Percentiles rank a stretch among this genome's conserved stretches.
These are phyloP conservation scores for Ophion ventricosus DNA, from an alignment of 2,888 invertebrate species.

Conservation along the genomic window DNA sequence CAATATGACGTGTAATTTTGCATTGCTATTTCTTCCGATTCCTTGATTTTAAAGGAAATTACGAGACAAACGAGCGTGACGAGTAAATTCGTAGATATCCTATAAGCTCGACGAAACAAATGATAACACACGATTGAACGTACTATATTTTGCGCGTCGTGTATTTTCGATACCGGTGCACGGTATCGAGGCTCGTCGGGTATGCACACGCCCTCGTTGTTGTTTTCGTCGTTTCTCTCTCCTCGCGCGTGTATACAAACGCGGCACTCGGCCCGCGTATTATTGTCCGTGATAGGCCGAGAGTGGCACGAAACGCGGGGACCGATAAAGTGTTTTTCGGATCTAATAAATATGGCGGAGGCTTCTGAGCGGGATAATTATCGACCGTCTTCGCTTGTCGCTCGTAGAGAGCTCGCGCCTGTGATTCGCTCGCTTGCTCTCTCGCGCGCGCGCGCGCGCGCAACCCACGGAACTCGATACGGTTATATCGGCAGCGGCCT, in stretches of 20 bases:
- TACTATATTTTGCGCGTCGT: background rate
- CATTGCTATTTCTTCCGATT: background rate
- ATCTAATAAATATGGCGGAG: conserved; percentile 23
- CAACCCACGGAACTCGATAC: conserved; percentile 28
- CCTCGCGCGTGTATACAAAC: background rate
- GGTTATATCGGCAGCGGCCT: conserved; percentile 54
- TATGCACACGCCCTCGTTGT: background rate
- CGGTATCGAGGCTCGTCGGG: conserved; percentile 37
- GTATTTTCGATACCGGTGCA: conserved; percentile 29
- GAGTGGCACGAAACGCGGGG: too few species aligned
- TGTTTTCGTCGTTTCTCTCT: background rate
- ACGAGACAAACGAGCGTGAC: background rate
- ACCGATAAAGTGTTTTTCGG: conserved; percentile 1
- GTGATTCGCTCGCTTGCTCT: too few species aligned
- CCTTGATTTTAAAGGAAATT: background rate
- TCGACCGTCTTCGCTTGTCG: conserved; percentile 45
- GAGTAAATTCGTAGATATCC: background rate
- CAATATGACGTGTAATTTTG: too few species aligned
- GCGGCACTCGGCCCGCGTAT: background rate
- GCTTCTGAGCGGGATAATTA: conserved; percentile 42
- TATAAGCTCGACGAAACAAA: background rate
- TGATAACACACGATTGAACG: background rate
- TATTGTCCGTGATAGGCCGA: conserved; percentile 17
- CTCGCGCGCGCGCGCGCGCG: background rate
- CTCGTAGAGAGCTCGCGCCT: background rate